A percentile compares a stretch with the other conserved stretches of the same genome.
phyloP scores from a whole-genome alignment of 2,888 invertebrate genomes.

The Acanthosepion pharaonis region DNA sequence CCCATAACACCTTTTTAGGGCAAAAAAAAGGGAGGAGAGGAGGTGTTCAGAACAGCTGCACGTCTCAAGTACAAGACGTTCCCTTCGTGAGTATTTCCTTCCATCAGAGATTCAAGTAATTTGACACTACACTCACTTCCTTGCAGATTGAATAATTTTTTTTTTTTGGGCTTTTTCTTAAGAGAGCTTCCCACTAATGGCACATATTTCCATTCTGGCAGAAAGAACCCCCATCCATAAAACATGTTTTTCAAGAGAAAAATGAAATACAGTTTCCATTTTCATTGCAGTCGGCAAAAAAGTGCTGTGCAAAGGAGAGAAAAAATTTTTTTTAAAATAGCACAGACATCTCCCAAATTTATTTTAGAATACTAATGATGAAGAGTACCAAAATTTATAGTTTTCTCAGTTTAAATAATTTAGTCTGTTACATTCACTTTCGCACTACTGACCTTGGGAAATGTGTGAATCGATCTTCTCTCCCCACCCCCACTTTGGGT shows the following conservation, averaged over 20 bases:
- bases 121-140: background rate
- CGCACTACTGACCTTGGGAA: too few relatives aligned
- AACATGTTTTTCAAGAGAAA: background rate
- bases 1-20: too few relatives aligned
- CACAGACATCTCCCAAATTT: too few relatives aligned
- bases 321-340: too few relatives aligned
- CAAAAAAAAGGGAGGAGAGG: too few relatives aligned
- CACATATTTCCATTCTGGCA: background rate
- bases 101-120: background rate
- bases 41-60: background rate
- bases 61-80: background rate
- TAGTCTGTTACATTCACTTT: too few relatives aligned
- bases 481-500: too few relatives aligned
- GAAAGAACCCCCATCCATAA: background rate
- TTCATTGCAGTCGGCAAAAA: background rate
- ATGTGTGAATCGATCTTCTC: too few relatives aligned
- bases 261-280: background rate
- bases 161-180: background rate
- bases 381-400: too few relatives aligned
- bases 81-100: background rate
- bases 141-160: background rate
- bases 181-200: background rate
- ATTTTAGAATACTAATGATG: too few relatives aligned
- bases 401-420: too few relatives aligned
- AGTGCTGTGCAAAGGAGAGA: background rate